phyloP scores from a whole-genome alignment of 2,113 vertebrate species.

The Anthoscopus minutus region DNA sequence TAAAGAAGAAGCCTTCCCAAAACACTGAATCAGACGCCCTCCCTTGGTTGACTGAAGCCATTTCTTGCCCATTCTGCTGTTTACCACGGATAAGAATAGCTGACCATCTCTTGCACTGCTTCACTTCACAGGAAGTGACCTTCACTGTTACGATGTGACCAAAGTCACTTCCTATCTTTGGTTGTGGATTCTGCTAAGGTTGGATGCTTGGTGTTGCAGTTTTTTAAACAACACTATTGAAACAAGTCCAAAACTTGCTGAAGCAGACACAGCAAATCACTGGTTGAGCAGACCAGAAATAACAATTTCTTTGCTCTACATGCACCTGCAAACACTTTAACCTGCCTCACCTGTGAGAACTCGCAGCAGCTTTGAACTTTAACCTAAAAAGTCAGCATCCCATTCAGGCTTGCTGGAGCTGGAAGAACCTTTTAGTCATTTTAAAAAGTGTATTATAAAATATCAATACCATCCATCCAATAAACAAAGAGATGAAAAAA shows the following conservation, averaged over 20 bases:
- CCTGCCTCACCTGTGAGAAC: background rate
- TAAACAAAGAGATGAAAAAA: background rate
- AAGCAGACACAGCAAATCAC: background rate
- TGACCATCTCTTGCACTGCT: background rate
- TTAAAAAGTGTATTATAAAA: background rate
- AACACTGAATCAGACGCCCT: background rate
- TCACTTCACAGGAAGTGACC: background rate
- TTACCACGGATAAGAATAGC: background rate
- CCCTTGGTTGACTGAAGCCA: background rate
- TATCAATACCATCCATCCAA: background rate
- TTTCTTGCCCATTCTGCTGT: background rate
- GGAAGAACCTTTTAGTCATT: background rate
- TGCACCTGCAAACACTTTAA: background rate
- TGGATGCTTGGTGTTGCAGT: background rate
- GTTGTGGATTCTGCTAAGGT: background rate
- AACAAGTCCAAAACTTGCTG: background rate
- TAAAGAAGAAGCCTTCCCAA: background rate
- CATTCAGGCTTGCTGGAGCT: background rate
- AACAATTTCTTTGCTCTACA: background rate
- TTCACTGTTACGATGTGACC: too few relatives aligned
- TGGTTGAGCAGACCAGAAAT: conserved; percentile 26
- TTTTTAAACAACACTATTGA: background rate
- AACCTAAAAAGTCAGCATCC: background rate
- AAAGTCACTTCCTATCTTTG: background rate
- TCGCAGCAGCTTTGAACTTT: background rate